A percentile compares a stretch with the other conserved stretches of the same genome.
Conservation (phyloP, 2,113 vertebrate species). For the Indicator maculatus region DNA sequence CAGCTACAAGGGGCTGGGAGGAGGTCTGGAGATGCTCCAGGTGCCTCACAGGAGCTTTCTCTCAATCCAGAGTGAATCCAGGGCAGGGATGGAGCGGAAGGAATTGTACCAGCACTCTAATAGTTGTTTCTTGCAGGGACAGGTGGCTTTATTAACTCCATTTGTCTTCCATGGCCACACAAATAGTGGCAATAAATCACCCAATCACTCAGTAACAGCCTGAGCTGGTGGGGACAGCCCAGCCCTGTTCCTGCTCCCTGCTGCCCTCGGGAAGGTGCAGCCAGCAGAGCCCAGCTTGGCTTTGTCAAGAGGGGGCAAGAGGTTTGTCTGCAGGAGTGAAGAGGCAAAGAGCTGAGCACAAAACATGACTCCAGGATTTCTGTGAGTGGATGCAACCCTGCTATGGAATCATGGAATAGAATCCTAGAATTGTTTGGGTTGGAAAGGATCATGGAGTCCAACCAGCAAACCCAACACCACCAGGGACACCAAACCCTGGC, state of each 20-base stretch:
- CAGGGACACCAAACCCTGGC: too few relatives aligned
- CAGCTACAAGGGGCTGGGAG: fast-evolving
- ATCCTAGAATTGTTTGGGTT: too few relatives aligned
- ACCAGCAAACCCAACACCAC: too few relatives aligned
- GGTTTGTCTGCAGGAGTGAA: background rate
- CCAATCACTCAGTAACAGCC: background rate
- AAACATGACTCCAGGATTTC: fast-evolving
- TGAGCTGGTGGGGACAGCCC: background rate
- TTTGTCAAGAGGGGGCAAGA: fast-evolving
- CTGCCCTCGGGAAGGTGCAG: background rate
- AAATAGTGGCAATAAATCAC: constrained; percentile 5
- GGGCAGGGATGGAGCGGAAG: background rate
- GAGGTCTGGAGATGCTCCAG: background rate
- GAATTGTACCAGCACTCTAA: background rate
- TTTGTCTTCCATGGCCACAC: background rate
- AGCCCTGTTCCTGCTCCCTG: fast-evolving
- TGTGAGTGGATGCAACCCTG: background rate
- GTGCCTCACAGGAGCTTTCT: fast-evolving
- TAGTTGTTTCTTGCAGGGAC: background rate
- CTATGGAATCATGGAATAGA: too few relatives aligned
- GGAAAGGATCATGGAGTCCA: too few relatives aligned
- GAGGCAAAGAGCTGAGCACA: background rate
- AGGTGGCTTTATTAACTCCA: constrained; percentile 5
- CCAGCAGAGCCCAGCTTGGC: background rate
- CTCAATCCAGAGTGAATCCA: background rate